These are phyloP conservation scores for Ophiothrix spiculata DNA, from an alignment of 35 echinoderm and acorn worm species.

Conservation along the genomic window DNA sequence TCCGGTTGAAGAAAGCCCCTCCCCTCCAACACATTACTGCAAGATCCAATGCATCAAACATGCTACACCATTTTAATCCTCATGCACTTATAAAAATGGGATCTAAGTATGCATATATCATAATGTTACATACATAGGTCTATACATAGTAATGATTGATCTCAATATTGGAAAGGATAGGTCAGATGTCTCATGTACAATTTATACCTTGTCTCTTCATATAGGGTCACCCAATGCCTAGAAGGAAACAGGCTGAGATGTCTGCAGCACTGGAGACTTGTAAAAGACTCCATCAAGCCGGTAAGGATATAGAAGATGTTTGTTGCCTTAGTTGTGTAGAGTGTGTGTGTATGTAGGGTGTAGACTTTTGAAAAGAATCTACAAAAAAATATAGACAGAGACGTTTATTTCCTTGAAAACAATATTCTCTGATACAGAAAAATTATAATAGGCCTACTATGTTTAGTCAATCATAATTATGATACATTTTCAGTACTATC, in stretches of 20 bases:
- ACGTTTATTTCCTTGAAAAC: neutral
- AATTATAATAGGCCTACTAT: neutral
- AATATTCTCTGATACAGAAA: neutral
- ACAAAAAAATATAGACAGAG: neutral
- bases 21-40: too few species aligned
- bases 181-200: neutral
- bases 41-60: too few species aligned
- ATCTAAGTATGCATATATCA: neutral
- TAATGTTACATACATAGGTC: neutral
- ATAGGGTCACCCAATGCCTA: slow-evolving; percentile 69
- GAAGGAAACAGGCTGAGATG: slow-evolving; percentile 75
- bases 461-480: neutral
- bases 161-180: neutral
- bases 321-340: too few species aligned
- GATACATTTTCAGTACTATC: neutral
- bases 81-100: neutral
- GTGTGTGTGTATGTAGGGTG: too few species aligned
- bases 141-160: neutral
- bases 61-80: neutral
- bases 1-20: too few species aligned
- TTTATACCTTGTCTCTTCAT: neutral
- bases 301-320: slow-evolving; percentile 32
- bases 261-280: slow-evolving; percentile 74
- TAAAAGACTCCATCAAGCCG: slow-evolving; percentile 59
- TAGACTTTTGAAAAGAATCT: too few species aligned